phyloP scores from a whole-genome alignment of 1,140 invertebrate species.

The Coenobita brevimanus region DNA sequence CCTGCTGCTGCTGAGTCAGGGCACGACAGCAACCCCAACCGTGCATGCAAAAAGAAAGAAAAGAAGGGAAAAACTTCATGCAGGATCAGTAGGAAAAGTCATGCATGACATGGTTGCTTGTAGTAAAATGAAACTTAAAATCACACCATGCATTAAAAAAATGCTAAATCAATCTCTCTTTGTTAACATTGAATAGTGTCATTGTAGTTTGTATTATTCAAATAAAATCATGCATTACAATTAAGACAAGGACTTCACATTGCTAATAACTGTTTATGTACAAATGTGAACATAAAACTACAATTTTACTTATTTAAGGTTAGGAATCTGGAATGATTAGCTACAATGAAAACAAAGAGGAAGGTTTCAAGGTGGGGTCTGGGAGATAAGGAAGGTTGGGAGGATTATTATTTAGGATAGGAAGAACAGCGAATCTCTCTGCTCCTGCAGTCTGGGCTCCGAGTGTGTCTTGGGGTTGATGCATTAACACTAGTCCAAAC shows the following conservation, averaged over 20 bases:
- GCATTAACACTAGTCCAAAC: too few relatives aligned
- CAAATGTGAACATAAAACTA: background rate
- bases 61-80: conserved; percentile 18
- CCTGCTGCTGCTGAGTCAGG: conserved; percentile 20
- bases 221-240: too few relatives aligned
- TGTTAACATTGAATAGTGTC: too few relatives aligned
- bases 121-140: background rate
- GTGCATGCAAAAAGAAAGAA: conserved; percentile 8
- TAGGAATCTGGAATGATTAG: background rate
- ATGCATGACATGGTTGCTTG: background rate
- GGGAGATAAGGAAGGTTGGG: background rate
- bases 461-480: conserved; percentile 14
- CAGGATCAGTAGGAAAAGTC: background rate
- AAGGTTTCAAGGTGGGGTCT: background rate
- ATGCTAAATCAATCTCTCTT: conserved; percentile 20
- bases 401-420: conserved; percentile 13
- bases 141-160: conserved; percentile 33
- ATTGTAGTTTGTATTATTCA: too few relatives aligned
- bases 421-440: conserved; percentile 53
- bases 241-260: too few relatives aligned
- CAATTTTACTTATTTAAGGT: background rate
- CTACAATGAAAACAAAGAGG: background rate
- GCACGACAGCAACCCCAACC: conserved; percentile 11
- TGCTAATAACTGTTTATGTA: too few relatives aligned
- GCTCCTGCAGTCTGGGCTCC: conserved; percentile 43